Base-by-base conservation (phyloP, 2,888 invertebrate species). In the Nipponacmea schrenckii region DNA sequence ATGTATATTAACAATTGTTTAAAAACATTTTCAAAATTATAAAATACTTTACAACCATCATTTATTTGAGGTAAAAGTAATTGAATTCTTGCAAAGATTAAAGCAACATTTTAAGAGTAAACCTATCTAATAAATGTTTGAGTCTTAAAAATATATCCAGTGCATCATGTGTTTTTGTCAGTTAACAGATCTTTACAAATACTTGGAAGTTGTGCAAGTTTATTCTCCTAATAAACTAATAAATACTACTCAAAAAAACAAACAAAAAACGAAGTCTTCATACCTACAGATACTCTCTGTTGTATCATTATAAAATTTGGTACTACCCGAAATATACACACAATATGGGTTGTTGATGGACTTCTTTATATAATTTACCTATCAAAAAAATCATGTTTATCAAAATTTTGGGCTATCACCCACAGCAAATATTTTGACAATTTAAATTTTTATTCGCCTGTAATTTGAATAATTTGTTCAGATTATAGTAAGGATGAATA, bases 251-350 rank as follows among this genome's bases (percentile, higher is more conserved):
- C 1, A 1, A 8, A 10, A 39, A 8, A 1, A 5, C 39, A 8
- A 39, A 39, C 10, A 8, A 39, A 39, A 1, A 31, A 39, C 39
- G 39, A 39, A 39, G 39, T 39, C 10, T 10, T 39, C 69, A 68
- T 75, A 84, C 84, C 76, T 79, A 80, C 85, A 85, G 45, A 85
- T 79, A 24, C 72, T 78, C 68, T 83, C 79, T 4, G 82, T 77
- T 31, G 73, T 73, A 2, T 77, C 24, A 63, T 78, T 74, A 67
- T 71, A 71, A 70, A 82, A 79, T 65, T 73, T 79, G 8, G 80
- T 78, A 26, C 81, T 73, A 3, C 84, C 85, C 64, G 83, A 74
- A 14, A 85, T 80, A 76, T 85, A 85, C 8, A 85, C 79, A 78
- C 81, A 79, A 10, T 67, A 50, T 27, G 71, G 72, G 26, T 56